Base-by-base conservation (phyloP, 2,888 invertebrate genomes). In the Rotaria socialis region DNA sequence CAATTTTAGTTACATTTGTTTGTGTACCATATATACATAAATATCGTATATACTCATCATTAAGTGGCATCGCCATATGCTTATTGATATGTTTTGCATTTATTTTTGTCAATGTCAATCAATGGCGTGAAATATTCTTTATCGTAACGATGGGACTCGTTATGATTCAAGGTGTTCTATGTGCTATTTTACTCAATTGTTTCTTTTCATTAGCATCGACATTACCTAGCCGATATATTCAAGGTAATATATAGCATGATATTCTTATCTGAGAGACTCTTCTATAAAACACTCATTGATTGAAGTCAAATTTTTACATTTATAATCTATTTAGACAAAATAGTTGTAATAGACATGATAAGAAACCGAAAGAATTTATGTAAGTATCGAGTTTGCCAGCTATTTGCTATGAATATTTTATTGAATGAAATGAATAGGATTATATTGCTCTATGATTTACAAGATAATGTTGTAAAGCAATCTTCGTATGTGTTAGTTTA, bases 1-100 rank as follows among this genome's bases (percentile, higher is more conserved):
- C 75, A 5, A 47, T 80, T 10, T 80, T 80, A n/a, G 75, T 80
- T 43, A 80, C 75, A 80, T 80, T 80, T 47, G n/a, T 80, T 24
- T 80, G 41, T 47, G n/a, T 80, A 47, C 41, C 43, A 24, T 47
- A 43, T 11, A 80, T 47, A 10, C 47, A 80, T 47, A 80, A 80
- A 80, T 47, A 47, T 80, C 75, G 75, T 19, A 80, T 80, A 11
- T 80, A 47, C 47, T n/a, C 47, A n/a, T 80, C 75, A 47, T 80
- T 80, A 80, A 80, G 24, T 43, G 75, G 75, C n/a, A 80, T 47
- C 43, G 41, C 47, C 19, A 22, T 80, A 41, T 80, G 75, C 47
- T 80, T 80, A 47, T 80, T 80, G 11, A 47, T 80, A 22, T 80
- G 75, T 80, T 80, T 80, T 80, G 10, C 47, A 47, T 47, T 80